phyloP scores from a whole-genome alignment of 35 echinoderm and acorn worm species.

The Amphiura filiformis region DNA sequence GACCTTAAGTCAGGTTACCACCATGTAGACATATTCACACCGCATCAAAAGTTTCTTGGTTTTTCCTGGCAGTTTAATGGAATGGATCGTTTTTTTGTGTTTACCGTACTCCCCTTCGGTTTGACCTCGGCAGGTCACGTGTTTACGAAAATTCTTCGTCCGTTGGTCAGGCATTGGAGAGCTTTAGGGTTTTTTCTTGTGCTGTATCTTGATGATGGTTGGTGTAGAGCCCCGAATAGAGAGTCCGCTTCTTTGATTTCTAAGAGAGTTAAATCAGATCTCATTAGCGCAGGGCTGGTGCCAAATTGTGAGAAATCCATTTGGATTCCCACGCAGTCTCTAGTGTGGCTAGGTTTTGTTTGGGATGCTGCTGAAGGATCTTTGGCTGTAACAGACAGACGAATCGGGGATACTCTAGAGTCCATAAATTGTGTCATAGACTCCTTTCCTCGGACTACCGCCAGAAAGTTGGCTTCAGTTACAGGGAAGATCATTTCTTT shows the following conservation, averaged over 20 bases:
- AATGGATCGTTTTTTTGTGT: slow-evolving; percentile 22
- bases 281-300: slow-evolving; percentile 24
- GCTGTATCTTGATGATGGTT: slow-evolving; percentile 42
- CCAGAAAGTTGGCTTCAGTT: neutral
- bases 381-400: neutral
- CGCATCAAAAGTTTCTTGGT: slow-evolving; percentile 20
- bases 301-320: slow-evolving; percentile 15
- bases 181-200: slow-evolving; percentile 26
- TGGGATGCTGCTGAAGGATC: neutral
- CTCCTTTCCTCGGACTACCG: neutral
- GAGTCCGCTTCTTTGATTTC: neutral
- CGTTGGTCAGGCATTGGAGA: slow-evolving; percentile 46
- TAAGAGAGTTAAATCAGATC: slow-evolving; percentile 1
- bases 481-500: slow-evolving; percentile 19
- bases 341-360: slow-evolving; percentile 30
- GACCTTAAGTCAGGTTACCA: slow-evolving; percentile 52
- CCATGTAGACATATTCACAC: slow-evolving; percentile 37
- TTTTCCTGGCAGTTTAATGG: slow-evolving; percentile 34
- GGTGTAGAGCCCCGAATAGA: neutral
- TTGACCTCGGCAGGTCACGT: slow-evolving; percentile 17
- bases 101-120: slow-evolving; percentile 26
- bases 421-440: neutral
- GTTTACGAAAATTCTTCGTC: slow-evolving; percentile 33
- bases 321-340: slow-evolving; percentile 3
- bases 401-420: neutral